These are phyloP conservation scores for Diogma glabrata DNA, from an alignment of 2,888 invertebrate genomes.

Conservation along the genomic window DNA sequence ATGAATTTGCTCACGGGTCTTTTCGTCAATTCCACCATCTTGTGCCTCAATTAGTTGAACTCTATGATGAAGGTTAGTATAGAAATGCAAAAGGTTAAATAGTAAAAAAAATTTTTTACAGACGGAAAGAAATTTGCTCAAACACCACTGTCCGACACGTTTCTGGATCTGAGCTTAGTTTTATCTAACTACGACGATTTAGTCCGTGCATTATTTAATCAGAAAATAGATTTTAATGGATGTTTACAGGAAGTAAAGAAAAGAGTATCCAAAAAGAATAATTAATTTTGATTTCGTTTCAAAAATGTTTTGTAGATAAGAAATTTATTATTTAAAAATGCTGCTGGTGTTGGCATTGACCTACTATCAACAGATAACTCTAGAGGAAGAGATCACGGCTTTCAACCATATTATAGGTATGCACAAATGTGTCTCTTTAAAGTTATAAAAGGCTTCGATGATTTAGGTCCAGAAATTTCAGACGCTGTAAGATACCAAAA, in stretches of 20 bases:
- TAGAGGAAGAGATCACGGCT: conserved; percentile 58
- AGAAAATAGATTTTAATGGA: conserved; percentile 4
- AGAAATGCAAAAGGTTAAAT: no score
- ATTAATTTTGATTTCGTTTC: no score
- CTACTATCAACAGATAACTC: conserved; percentile 59
- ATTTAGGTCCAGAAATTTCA: not conserved
- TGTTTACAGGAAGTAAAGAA: conserved; percentile 3
- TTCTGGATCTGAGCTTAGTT: not conserved
- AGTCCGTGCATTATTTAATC: not conserved
- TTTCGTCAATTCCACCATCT: not conserved
- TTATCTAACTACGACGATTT: conserved; percentile 28
- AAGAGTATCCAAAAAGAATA: not conserved
- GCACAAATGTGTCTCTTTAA: conserved; percentile 15
- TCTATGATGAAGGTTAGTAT: not conserved
- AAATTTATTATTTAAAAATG: not conserved
- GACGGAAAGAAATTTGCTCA: no score
- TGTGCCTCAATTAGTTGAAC: not conserved
- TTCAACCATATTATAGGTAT: conserved; percentile 59
- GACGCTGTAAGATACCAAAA: not conserved
- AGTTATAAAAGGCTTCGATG: not conserved
- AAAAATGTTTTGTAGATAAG: not conserved
- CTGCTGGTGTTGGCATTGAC: conserved; percentile 43
- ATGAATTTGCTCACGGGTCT: not conserved
- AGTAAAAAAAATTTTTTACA: no score
- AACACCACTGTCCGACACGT: not conserved